Base-by-base conservation (phyloP, 2,113 vertebrate genomes). In the Zonotrichia leucophrys region DNA sequence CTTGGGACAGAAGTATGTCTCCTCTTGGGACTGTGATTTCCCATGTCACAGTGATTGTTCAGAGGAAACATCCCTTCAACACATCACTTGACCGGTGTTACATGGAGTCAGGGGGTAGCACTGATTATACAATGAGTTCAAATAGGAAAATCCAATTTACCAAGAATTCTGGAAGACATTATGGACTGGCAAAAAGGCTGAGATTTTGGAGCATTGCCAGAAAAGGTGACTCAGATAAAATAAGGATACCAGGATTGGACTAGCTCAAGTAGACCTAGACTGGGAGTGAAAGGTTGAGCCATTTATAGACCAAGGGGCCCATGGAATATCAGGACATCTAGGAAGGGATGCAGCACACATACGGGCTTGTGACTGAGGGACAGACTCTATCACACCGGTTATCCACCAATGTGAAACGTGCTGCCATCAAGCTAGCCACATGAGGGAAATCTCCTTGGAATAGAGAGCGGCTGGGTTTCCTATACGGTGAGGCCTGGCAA, bases 31-130 rank as follows among this genome's bases (percentile, higher is more conserved):
- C 24, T 42, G 13, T 30, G 35, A 41, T 49, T 49, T 11, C 20
- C 8, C 3, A 0, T 41, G 20, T 15, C 15, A 9, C 30, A 10
- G 8, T 5, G 5, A 4, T 4, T 50, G 20, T 13, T 85, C 35
- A 66, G 35, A 35, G 24, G 30, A 75, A 49, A 16, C 30, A 35
- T 16, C 7, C 35, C 7, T 21, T 42, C 11, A 14, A 11, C 35
- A 27, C 17, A 27, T 50, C 35, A 10, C 1, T 0, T 37, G 31
- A 22, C 4, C 44, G 37, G 13, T 5, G 31, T 16, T 18, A 42
- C 31, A 37, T 0, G 0, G 52, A 67, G 11, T 67, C 16, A 30
- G 25, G 27, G 27, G 4, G 2, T 42, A 49, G 4, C 10, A 50
- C 25, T 58, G 31, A 17, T 59, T 17, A 42, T 31, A 15, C 30